Evolutionary conservation across 2,888 invertebrate genomes (phyloP), one percentile per base, ranked within the genome.

Genomic region (Malthinus flaveolus): DNA sequence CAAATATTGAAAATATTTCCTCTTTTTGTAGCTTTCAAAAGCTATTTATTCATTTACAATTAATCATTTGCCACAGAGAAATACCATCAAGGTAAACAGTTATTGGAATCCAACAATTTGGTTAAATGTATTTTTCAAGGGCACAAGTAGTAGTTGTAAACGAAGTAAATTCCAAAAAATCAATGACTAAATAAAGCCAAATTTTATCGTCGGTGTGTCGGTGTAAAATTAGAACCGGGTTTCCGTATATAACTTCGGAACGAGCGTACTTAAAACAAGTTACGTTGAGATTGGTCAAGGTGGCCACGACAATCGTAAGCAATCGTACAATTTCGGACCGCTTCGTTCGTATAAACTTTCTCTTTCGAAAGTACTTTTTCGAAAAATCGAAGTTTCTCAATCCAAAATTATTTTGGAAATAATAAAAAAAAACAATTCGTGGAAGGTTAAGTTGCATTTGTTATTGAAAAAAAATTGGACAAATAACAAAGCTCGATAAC

Each of bases 221-320:
- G 50, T 51, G 33, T 59, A 59, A 59, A 59, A 51, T 59, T 59
- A 59, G 59, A 59, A 56, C 46, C 48, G 34, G 47, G 51, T 56
- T 55, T 59, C 51, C 46, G 50, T 36, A 46, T 9, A 32, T 50
- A 37, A 51, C 46, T 46, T 44, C 39, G 35, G 15, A 55, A 54
- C 56, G 49, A 58, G 60, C 65, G 64, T 61, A 67, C 68, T 67
- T 69, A 72, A 69, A 71, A 71, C 72, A 69, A 72, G 65, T 76
- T 75, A 73, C 67, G 75, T 77, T 77, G 77, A 75, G 77, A 77
- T 76, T 77, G 77, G 77, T 77, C 77, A 77, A 76, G 77, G 75
- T 75, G 73, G 74, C 71, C 70, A 66, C 65, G 71, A 64, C 66
- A 67, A 45, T 71, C 71, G 73, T 44, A 47, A 35, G 54, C 46